These are phyloP conservation scores for Butorides virescens DNA, from an alignment of 2,113 vertebrate genomes.

Conservation along the genomic window DNA sequence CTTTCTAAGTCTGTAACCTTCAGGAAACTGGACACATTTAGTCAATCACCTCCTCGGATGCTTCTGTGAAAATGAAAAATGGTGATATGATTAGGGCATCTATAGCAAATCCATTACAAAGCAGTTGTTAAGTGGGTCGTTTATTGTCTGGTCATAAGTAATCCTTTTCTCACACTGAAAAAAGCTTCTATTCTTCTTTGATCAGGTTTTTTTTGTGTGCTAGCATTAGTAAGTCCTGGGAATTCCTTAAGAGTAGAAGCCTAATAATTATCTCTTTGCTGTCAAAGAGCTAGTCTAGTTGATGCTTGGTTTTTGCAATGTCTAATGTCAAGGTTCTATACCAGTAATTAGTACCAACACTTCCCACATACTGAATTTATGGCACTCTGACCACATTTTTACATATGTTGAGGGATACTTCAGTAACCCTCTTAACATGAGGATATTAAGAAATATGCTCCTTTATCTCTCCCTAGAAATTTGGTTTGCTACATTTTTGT, in stretches of 20 bases:
- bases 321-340: slow-evolving; percentile 59
- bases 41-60: neutral
- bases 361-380: slow-evolving; percentile 51
- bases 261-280: slow-evolving; percentile 58
- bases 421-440: slow-evolving; percentile 36
- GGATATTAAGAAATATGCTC: slow-evolving; percentile 17
- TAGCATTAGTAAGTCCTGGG: slow-evolving; percentile 17
- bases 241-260: slow-evolving; percentile 17
- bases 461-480: slow-evolving; percentile 17
- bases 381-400: slow-evolving; percentile 53
- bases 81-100: rapidly evolving
- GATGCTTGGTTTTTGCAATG: slow-evolving; percentile 26
- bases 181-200: neutral
- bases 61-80: neutral
- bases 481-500: neutral
- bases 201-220: neutral
- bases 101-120: neutral
- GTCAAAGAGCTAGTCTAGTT: slow-evolving; percentile 24
- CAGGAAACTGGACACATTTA: neutral
- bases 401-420: slow-evolving; percentile 50
- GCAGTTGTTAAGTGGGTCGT: neutral
- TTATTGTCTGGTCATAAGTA: neutral
- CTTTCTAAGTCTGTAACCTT: neutral
- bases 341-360: slow-evolving; percentile 66
- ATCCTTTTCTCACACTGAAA: neutral